Conservation (phyloP, 2,888 invertebrate species). For the Polietes domitor region DNA sequence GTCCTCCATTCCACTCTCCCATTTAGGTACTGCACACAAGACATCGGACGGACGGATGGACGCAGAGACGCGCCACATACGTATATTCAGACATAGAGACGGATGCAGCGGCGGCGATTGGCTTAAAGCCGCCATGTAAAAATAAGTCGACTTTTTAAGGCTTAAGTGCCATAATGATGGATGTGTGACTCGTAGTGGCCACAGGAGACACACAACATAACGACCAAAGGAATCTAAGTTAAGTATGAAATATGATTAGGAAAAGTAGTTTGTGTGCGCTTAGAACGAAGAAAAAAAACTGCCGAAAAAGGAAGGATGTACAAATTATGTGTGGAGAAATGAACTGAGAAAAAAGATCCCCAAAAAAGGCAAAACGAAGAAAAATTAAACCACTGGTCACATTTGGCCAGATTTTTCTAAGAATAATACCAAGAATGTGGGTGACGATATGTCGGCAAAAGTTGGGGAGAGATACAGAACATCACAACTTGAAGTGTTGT, state of each 20-base stretch:
- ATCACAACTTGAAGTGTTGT: no score
- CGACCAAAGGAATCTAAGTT: constrained; percentile 16
- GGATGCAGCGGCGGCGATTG: constrained; percentile 14
- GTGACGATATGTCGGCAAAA: no score
- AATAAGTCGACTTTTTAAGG: constrained; percentile 42
- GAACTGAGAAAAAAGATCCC: neutral
- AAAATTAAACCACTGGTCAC: neutral
- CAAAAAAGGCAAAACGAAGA: neutral
- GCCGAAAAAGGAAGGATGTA: neutral
- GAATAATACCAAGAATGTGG: no score
- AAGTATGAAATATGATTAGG: constrained; percentile 14
- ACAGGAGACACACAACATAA: constrained; percentile 11
- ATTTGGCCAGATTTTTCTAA: neutral
- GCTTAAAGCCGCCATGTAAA: constrained; percentile 3
- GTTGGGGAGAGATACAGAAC: no score
- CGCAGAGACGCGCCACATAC: neutral
- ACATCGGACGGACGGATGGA: neutral
- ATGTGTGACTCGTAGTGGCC: constrained; percentile 26
- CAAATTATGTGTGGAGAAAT: neutral
- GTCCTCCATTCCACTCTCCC: constrained; percentile 3
- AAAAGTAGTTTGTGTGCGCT: neutral
- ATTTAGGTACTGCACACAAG: neutral
- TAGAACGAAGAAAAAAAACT: neutral
- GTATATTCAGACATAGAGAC: neutral
- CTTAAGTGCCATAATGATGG: constrained; percentile 36